Evolutionary conservation across 2,888 invertebrate genomes (phyloP).

Genomic region (Druceiella hillmani): DNA sequence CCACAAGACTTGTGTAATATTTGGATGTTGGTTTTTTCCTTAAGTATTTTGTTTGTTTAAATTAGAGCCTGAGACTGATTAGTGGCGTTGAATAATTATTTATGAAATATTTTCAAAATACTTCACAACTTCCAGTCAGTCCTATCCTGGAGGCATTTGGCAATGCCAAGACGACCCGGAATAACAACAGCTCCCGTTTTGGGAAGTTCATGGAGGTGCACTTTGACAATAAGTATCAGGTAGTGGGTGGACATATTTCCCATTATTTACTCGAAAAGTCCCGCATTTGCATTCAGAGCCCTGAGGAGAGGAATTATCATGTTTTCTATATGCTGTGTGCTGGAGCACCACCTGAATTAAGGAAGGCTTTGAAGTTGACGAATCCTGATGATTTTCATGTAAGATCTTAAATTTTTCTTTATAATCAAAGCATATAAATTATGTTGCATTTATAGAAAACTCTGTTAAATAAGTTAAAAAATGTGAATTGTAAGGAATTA

Average conservation of each 20-base stretch:
- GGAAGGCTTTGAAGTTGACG: constrained; percentile 66
- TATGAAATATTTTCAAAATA: too few species aligned
- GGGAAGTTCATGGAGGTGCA: constrained; percentile 99
- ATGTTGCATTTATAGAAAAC: too few species aligned
- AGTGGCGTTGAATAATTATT: too few species aligned
- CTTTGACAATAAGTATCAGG: constrained; percentile 78
- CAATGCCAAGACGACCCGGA: constrained; percentile 95
- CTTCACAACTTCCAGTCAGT: constrained; percentile 79
- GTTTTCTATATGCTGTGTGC: constrained; percentile 96
- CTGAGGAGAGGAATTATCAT: constrained; percentile 94
- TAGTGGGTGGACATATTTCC: constrained; percentile 95
- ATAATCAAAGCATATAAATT: too few species aligned
- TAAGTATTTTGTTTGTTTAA: too few species aligned
- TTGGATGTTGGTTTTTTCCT: too few species aligned
- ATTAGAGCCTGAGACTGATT: too few species aligned
- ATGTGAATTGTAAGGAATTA: too few species aligned
- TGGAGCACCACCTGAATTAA: constrained; percentile 78
- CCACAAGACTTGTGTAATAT: too few species aligned
- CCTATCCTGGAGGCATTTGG: constrained; percentile 95
- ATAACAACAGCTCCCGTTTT: constrained; percentile 97
- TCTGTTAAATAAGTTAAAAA: too few species aligned
- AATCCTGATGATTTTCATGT: constrained; percentile 82
- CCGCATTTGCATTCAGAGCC: constrained; percentile 81
- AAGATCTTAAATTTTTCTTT: too few species aligned
- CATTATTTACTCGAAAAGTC: constrained; percentile 97